Conservation (phyloP, 1,140 invertebrate genomes). For the Drosophila nikananu region DNA sequence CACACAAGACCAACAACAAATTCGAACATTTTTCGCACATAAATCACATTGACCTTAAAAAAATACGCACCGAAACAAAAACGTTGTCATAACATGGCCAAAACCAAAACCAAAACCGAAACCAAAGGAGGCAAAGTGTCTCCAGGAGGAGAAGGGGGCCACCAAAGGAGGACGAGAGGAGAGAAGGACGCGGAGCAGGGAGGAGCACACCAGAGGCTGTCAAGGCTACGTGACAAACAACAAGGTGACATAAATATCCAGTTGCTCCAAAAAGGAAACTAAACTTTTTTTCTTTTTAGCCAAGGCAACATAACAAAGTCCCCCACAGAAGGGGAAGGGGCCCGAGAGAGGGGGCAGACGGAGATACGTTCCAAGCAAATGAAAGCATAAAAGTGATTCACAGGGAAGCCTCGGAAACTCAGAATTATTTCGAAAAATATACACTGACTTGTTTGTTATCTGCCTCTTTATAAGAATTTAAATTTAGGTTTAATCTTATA, state of each 20-base stretch:
- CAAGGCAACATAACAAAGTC: conserved; percentile 49
- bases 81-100: conserved; percentile 67
- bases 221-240: conserved; percentile 66
- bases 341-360: conserved; percentile 14
- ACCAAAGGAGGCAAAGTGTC: conserved; percentile 28
- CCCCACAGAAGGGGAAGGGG: background rate
- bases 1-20: conserved; percentile 31
- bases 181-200: background rate
- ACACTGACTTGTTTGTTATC: too few relatives aligned
- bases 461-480: too few relatives aligned
- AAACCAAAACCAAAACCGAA: conserved; percentile 18
- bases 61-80: conserved; percentile 43
- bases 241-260: conserved; percentile 82
- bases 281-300: conserved; percentile 46
- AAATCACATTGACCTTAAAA: conserved; percentile 80
- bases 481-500: too few relatives aligned
- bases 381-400: conserved; percentile 41
- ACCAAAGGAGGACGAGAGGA: background rate
- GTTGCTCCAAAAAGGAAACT: conserved; percentile 75
- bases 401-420: conserved; percentile 2
- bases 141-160: background rate
- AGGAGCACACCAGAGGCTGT: conserved; percentile 31
- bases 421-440: background rate
- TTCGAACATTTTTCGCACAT: conserved; percentile 63
- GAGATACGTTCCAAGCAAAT: conserved; percentile 45